Conservation (phyloP, 2,797 vertebrate species). For the Benthosema pterotum region DNA sequence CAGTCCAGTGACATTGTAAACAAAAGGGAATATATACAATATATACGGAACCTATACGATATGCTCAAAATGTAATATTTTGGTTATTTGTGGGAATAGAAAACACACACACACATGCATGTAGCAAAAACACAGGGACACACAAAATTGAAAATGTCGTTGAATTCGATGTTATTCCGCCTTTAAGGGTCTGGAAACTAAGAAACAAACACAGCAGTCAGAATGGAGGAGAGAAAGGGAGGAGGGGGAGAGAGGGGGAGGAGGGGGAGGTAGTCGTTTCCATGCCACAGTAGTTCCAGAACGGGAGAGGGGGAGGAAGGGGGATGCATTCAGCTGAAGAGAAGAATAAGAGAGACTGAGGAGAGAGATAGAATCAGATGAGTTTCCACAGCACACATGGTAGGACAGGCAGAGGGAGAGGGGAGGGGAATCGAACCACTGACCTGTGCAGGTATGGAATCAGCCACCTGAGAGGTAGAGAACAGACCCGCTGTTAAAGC, state of each 20-base stretch:
- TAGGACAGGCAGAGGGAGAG: no score
- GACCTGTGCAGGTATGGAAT: conserved; percentile 84
- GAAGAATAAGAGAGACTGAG: not conserved
- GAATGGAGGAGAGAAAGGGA: conserved; percentile 41
- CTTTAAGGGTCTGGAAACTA: conserved; percentile 43
- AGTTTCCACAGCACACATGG: conserved; percentile 37
- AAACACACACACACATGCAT: no score
- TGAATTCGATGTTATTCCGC: no score
- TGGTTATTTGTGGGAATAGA: no score
- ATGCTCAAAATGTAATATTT: no score
- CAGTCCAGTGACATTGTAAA: no score
- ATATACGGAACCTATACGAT: no score
- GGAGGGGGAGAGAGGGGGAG: conserved; percentile 3
- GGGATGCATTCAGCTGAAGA: conserved; percentile 31
- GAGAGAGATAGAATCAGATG: conserved; percentile 2
- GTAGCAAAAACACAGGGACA: no score
- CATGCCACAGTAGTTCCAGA: conserved; percentile 67
- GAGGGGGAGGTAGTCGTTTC: conserved; percentile 48
- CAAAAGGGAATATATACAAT: no score
- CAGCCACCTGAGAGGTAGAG: conserved; percentile 80
- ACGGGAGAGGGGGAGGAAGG: conserved; percentile 30
- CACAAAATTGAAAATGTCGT: no score
- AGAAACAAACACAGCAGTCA: conserved; percentile 54
- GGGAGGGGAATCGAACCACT: no score
- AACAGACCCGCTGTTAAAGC: conserved; percentile 77